phyloP scores from a whole-genome alignment of 2,113 vertebrate species.

The Amia ocellicauda region DNA sequence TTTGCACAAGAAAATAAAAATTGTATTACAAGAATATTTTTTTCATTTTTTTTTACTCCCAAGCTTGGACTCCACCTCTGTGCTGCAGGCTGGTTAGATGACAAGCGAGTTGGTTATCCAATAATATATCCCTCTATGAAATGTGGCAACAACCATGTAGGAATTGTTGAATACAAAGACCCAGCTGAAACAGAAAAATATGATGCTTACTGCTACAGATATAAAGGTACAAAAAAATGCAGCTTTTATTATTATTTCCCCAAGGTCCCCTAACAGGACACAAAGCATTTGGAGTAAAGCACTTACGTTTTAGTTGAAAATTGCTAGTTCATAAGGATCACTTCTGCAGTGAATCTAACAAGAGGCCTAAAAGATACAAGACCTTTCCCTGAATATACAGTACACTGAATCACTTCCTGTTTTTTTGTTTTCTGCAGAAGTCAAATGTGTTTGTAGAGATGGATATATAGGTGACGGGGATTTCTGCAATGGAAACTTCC shows the following conservation, averaged over 20 bases:
- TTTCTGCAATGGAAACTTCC: slow-evolving; percentile 83
- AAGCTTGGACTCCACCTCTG: slow-evolving; percentile 91
- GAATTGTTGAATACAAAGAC: slow-evolving; percentile 74
- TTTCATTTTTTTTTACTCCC: slow-evolving; percentile 14
- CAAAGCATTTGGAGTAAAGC: no score
- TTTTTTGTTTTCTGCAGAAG: slow-evolving; percentile 61
- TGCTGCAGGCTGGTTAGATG: slow-evolving; percentile 84
- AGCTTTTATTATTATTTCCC: no score
- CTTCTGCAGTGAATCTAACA: no score
- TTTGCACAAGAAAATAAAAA: no score
- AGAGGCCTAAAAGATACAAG: no score
- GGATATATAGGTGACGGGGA: slow-evolving; percentile 80
- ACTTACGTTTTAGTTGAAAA: no score
- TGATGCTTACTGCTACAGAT: slow-evolving; percentile 87
- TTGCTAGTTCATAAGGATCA: no score
- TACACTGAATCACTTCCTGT: slow-evolving; percentile 3
- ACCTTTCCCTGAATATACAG: no score
- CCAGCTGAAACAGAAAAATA: slow-evolving; percentile 65
- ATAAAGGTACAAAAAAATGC: slow-evolving; percentile 57
- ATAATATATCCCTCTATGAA: slow-evolving; percentile 70
- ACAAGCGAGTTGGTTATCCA: slow-evolving; percentile 77
- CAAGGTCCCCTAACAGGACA: no score
- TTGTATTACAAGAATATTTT: no score
- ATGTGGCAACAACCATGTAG: slow-evolving; percentile 78
- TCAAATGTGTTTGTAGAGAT: slow-evolving; percentile 69